Base-by-base conservation (phyloP, 2,797 vertebrate species). In the Myiothlypis coronata region DNA sequence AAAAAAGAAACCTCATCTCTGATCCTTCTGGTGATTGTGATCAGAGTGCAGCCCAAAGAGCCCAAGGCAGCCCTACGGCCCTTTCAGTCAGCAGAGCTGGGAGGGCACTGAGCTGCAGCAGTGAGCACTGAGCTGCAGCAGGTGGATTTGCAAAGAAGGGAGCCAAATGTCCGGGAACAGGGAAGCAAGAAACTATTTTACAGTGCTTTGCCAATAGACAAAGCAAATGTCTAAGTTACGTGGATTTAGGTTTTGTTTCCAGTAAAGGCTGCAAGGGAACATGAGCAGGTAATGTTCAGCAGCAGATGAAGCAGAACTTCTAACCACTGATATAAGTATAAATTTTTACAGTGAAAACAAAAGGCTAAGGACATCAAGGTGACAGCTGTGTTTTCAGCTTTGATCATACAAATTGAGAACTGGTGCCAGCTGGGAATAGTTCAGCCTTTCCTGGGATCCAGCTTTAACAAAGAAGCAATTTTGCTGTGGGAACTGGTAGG, bases 381-480 rank as follows among this genome's bases (percentile, higher is more conserved):
- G 75, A 63, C 82, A 80, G 75, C 65, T 91, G 46, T 89, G 71
- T 83, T 96, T 94, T 96, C 69, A 60, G 46, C 89, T 94, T 93
- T 89, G 86, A 93, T 93, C 64, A 8, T 68, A 78, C 56, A 74
- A 95, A 81, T 69, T 81, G 65, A 76, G 76, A 78, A 37, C 52
- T 63, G 41, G 13, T 89, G 82, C 89, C 89, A 89, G 50, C 44
- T 85, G 44, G 89, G 78, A 83, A 68, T 24, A 50, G 65, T 61
- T 83, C 69, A 78, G 65, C 55, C 55, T 82, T 80, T 85, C 39
- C 71, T 83, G 61, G 39, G 55, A 65, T 87, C 53, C 21, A 47
- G 10, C 63, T 52, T 89, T 32, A 92, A 83, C 61, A 90, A 94
- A 94, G 56, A 43, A 81, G 24, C 26, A 77, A 27, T 94, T 94